A percentile compares a stretch with the other conserved stretches of the same genome.
Evolutionary conservation across 2,888 invertebrate genomes (phyloP).

Genomic region (Ischnura elegans): DNA sequence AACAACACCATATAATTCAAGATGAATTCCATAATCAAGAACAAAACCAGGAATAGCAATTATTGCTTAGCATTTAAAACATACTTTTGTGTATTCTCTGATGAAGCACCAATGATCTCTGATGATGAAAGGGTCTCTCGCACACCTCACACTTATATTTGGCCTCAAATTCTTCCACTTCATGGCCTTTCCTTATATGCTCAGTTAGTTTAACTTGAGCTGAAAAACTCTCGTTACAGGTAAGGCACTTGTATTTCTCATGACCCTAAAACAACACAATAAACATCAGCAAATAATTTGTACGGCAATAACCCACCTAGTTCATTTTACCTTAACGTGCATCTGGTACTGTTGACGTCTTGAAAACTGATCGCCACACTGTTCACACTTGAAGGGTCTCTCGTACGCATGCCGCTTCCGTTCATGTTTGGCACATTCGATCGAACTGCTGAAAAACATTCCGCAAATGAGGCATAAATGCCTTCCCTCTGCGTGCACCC

Average conservation of each 20-base stretch:
- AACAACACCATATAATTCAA: too few relatives aligned
- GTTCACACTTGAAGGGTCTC: constrained; percentile 73
- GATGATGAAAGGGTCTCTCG: constrained; percentile 72
- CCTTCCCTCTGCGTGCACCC: constrained; percentile 73
- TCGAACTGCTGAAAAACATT: constrained; percentile 72
- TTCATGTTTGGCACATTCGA: constrained; percentile 72
- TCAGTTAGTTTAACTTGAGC: constrained; percentile 73
- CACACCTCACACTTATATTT: constrained; percentile 73
- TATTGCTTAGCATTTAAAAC: too few relatives aligned
- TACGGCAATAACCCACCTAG: background rate
- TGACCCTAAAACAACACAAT: constrained; percentile 71
- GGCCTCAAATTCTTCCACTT: constrained; percentile 71
- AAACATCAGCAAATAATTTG: background rate
- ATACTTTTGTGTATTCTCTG: constrained; percentile 46
- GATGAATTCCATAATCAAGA: too few relatives aligned
- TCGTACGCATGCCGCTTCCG: constrained; percentile 73
- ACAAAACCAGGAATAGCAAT: too few relatives aligned
- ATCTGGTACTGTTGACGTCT: constrained; percentile 74
- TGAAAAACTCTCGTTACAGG: constrained; percentile 73
- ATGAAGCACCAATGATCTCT: constrained; percentile 41
- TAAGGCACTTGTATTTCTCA: constrained; percentile 73
- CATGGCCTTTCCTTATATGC: constrained; percentile 73
- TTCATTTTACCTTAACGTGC: constrained; percentile 72
- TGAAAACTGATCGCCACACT: constrained; percentile 74
- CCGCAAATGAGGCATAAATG: constrained; percentile 75